Evolutionary conservation across 1,140 invertebrate species (phyloP).

Genomic region (Drosophila kepulauana): DNA sequence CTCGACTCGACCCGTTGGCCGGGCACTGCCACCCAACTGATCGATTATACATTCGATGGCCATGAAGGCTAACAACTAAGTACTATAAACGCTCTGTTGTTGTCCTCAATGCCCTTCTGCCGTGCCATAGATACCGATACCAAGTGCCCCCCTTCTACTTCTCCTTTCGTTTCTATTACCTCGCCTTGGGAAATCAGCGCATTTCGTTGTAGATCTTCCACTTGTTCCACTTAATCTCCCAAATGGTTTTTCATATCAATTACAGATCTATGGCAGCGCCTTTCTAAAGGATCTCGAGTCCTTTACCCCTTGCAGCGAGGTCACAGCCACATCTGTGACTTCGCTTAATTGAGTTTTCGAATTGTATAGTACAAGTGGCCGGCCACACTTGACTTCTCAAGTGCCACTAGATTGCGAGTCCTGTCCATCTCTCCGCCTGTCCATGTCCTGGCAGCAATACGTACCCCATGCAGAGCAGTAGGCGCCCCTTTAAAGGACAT

Average conservation of each 20-base stretch:
- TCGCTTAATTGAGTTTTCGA: constrained; percentile 43
- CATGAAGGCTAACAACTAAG: constrained; percentile 75
- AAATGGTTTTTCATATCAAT: constrained; percentile 11
- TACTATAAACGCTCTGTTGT: background rate
- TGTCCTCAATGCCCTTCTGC: constrained; percentile 65
- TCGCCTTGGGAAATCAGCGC: background rate
- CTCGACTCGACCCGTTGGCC: constrained; percentile 59
- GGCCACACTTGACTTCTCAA: constrained; percentile 35
- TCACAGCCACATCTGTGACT: constrained; percentile 5
- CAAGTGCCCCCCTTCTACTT: background rate
- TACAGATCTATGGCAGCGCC: constrained; percentile 7
- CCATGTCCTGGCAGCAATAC: constrained; percentile 38
- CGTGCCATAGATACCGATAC: constrained; percentile 38
- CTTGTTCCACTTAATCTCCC: background rate
- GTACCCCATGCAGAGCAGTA: background rate
- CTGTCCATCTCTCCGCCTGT: background rate
- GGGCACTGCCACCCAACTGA: constrained; percentile 67
- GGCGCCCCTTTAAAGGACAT: constrained; percentile 15
- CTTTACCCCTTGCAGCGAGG: constrained; percentile 15
- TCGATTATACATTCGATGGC: constrained; percentile 82
- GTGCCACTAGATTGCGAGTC: constrained; percentile 31
- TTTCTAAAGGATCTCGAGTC: constrained; percentile 3
- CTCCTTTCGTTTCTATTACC: background rate
- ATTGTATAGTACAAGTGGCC: constrained; percentile 41
- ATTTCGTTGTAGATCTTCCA: background rate